phyloP scores from a whole-genome alignment of 2,113 vertebrate species.

The Ifrita kowaldi region DNA sequence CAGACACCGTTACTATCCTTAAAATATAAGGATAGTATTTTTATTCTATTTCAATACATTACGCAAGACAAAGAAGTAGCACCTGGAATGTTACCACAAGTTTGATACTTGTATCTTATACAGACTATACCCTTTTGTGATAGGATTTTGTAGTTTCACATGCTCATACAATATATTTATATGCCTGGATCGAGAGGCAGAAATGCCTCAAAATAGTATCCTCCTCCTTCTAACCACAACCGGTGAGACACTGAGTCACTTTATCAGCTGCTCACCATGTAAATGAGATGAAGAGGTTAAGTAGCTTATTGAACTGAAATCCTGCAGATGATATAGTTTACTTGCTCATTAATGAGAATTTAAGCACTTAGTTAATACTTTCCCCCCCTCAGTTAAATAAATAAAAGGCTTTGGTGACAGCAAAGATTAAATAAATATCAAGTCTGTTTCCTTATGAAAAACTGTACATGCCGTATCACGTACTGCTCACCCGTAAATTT shows the following conservation, averaged over 20 bases:
- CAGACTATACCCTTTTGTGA: not conserved
- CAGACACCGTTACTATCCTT: not conserved
- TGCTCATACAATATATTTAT: not conserved
- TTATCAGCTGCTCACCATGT: not conserved
- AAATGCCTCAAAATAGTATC: rapidly evolving
- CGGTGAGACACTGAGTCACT: not conserved
- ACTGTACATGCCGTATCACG: rapidly evolving
- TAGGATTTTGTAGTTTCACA: not conserved
- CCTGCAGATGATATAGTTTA: not conserved
- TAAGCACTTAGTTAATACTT: not conserved
- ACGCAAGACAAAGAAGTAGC: not conserved
- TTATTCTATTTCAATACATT: not conserved
- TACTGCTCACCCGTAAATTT: not conserved
- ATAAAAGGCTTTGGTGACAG: not conserved
- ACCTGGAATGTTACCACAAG: not conserved
- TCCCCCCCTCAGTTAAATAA: not conserved
- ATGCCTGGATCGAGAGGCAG: not conserved
- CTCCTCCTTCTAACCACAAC: not conserved
- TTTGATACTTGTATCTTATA: not conserved
- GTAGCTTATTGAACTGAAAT: not conserved
- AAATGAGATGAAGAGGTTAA: not conserved
- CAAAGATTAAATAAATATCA: not conserved
- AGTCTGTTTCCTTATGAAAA: not conserved
- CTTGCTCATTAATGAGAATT: not conserved
- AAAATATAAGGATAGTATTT: not conserved